Base-by-base conservation (phyloP, 2,113 vertebrate species). In the Semicossyphus pulcher region DNA sequence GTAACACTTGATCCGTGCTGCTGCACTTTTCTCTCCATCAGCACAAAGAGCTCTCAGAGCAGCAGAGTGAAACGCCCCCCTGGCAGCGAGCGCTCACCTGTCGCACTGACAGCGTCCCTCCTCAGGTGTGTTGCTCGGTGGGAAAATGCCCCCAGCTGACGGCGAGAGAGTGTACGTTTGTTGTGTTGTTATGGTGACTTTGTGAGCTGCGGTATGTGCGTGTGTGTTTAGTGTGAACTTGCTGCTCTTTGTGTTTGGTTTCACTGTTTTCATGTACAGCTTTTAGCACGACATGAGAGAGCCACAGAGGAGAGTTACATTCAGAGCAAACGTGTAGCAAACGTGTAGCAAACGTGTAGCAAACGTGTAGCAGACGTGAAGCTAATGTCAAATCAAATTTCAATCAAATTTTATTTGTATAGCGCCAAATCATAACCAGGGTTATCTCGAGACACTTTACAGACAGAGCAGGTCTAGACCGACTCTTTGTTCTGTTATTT, bases 91-190 rank as follows among this genome's bases (percentile, higher is more conserved):
- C 11, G 0, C 18, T 72, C 67, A 64, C 47, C 47, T 66, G 36
- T 60, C 18, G 7, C 6, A n/a, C 11, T 34, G 11, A 9, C 48
- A 39, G 58, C 18, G 4, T 58, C 32, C 20, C 1, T 1, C 4
- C 23, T 64, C 47, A 54, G 39, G 42, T 56, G 8, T 20, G 41
- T 9, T 3, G 7, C 5, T 1, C 11, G 74, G 60, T 85, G 83
- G 61, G 83, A 85, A 85, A 75, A n/a, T 28, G 34, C 75, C 61
- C 7, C 31, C 2, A 4, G 83, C 59, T 31, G 69, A 9, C 5
- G 25, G 23, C 14, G 48, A 34, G n/a, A 12, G 18, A 4, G 32
- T 0, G 5, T 41, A 0, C 2, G 21, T 37, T 76, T 71, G 26
- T 59, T n/a, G 12, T 15, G 2, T 76, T 0, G 18, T 16, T 64